Percentiles rank a stretch among this genome's conserved stretches.
phyloP scores from a whole-genome alignment of 2,888 invertebrate genomes.

The Argynnis bischoffii region DNA sequence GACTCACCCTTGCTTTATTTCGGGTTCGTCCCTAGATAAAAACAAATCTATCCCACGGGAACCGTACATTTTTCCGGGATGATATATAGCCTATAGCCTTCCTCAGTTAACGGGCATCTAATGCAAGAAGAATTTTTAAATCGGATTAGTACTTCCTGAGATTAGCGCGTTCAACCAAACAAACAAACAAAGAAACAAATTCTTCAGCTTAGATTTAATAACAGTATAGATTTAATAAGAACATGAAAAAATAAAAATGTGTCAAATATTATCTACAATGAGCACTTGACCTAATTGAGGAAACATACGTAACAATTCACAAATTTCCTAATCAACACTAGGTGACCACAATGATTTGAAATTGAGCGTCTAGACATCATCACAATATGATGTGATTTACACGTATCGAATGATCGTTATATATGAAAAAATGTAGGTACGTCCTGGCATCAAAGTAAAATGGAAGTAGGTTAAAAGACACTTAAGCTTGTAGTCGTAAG shows the following conservation, averaged over 20 bases:
- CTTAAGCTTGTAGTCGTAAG: slow-evolving; percentile 29
- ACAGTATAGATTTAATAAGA: slow-evolving; percentile 26
- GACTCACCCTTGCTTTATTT: too few species aligned
- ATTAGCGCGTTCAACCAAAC: too few species aligned
- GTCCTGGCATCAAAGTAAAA: slow-evolving; percentile 41
- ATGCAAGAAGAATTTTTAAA: too few species aligned
- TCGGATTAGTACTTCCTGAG: too few species aligned
- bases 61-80: too few species aligned
- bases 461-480: slow-evolving; percentile 40
- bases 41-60: too few species aligned
- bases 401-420: slow-evolving; percentile 47
- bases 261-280: slow-evolving; percentile 42
- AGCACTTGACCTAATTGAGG: slow-evolving; percentile 55
- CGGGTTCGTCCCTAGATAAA: too few species aligned
- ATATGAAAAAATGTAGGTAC: slow-evolving; percentile 36
- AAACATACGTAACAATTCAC: slow-evolving; percentile 46
- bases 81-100: too few species aligned
- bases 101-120: too few species aligned
- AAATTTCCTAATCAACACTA: slow-evolving; percentile 57
- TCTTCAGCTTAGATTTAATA: too few species aligned
- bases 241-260: slow-evolving; percentile 40
- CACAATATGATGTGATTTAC: slow-evolving; percentile 61
- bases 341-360: slow-evolving; percentile 59
- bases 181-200: too few species aligned
- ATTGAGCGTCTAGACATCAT: slow-evolving; percentile 70